phyloP scores from a whole-genome alignment of 2,113 vertebrate genomes.

The Hemiscyllium ocellatum region DNA sequence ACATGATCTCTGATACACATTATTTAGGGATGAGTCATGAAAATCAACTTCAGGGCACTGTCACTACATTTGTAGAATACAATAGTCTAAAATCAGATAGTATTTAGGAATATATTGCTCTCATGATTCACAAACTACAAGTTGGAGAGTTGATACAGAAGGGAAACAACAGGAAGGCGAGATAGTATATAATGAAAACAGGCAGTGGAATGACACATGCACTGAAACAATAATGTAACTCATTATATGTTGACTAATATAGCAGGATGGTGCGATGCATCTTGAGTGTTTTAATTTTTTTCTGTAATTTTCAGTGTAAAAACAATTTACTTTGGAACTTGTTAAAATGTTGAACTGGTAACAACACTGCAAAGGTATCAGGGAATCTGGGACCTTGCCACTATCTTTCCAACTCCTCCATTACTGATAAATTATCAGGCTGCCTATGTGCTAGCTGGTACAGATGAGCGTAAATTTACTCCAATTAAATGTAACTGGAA shows the following conservation, averaged over 20 bases:
- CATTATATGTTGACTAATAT: neutral
- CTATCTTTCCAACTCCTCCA: neutral
- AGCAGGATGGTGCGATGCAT: neutral
- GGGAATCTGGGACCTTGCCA: neutral
- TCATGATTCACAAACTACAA: neutral
- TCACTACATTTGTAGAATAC: neutral
- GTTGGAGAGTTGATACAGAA: neutral
- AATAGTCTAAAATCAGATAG: neutral
- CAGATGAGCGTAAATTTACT: neutral
- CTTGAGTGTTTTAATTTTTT: neutral
- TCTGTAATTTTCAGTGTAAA: neutral
- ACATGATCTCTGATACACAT: neutral
- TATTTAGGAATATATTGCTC: neutral
- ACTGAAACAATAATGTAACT: neutral
- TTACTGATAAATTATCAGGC: neutral
- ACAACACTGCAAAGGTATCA: neutral
- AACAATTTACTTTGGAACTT: neutral
- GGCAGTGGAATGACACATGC: neutral
- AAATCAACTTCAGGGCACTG: neutral
- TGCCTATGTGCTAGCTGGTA: neutral
- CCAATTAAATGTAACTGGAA: neutral
- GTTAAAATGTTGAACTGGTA: neutral
- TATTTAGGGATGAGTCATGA: neutral
- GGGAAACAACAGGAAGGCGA: neutral
- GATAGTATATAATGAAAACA: neutral